These are phyloP conservation scores for Mus spretus DNA, from an alignment of 2,797 vertebrate species.

Conservation along the genomic window DNA sequence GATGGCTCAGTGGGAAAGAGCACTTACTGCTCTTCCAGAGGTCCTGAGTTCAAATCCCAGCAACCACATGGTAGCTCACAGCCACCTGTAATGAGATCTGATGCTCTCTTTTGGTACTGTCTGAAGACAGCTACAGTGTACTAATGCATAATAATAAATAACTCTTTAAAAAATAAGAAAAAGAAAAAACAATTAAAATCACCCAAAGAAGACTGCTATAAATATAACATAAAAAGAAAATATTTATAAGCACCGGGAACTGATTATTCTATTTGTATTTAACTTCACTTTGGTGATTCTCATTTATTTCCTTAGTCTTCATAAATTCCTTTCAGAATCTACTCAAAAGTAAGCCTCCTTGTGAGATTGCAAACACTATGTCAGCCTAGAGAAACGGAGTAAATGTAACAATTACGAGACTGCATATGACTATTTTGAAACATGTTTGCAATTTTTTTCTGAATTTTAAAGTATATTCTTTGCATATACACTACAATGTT, in stretches of 20 bases:
- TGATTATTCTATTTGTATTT: background rate
- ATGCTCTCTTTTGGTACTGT: too few relatives aligned
- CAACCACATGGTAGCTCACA: too few relatives aligned
- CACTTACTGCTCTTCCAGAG: too few relatives aligned
- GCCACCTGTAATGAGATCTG: too few relatives aligned
- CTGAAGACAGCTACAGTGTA: too few relatives aligned
- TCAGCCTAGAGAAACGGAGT: background rate
- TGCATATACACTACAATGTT: conserved; percentile 66
- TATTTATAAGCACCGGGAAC: background rate
- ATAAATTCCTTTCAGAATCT: conserved; percentile 46
- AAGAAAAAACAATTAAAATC: background rate
- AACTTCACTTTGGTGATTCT: background rate
- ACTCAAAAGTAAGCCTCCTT: conserved; percentile 6
- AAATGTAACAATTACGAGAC: background rate
- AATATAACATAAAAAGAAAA: conserved; percentile 23
- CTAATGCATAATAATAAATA: too few relatives aligned
- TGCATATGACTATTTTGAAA: background rate
- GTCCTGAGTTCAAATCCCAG: too few relatives aligned
- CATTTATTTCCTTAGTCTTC: conserved; percentile 44
- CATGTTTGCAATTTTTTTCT: background rate
- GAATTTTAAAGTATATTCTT: conserved; percentile 48
- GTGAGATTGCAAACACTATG: background rate
- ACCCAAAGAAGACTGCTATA: background rate
- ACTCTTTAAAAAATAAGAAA: background rate
- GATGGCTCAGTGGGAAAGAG: too few relatives aligned